phyloP scores from a whole-genome alignment of 2,888 invertebrate genomes.

The Agriopis aurantiaria region DNA sequence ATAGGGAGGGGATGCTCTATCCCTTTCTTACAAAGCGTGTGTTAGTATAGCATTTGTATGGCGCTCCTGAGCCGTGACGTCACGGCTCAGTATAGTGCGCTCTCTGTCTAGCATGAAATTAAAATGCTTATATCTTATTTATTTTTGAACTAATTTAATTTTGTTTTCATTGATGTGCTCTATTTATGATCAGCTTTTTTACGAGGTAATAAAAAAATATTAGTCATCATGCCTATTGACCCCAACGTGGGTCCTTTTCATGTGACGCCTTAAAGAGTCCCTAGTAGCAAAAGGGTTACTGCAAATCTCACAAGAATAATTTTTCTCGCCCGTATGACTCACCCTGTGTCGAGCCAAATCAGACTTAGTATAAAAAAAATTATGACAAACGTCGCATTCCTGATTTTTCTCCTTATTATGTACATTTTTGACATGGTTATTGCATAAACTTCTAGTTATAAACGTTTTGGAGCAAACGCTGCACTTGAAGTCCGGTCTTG shows the following conservation, averaged over 20 bases:
- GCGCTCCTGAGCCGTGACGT: too few species aligned
- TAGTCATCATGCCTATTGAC: too few species aligned
- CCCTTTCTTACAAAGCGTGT: too few species aligned
- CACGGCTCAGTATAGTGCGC: too few species aligned
- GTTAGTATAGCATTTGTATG: too few species aligned
- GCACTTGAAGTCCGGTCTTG: constrained; percentile 68
- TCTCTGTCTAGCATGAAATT: too few species aligned
- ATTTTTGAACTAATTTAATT: too few species aligned
- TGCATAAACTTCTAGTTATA: constrained; percentile 70
- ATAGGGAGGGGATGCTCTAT: too few species aligned
- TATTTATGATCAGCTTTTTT: too few species aligned
- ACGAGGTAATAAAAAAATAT: too few species aligned
- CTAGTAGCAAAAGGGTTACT: constrained; percentile 69
- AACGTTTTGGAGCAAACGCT: constrained; percentile 67
- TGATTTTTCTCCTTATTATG: constrained; percentile 75
- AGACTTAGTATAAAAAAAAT: constrained; percentile 72
- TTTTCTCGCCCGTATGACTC: constrained; percentile 73
- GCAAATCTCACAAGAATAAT: constrained; percentile 65
- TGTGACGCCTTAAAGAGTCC: constrained; percentile 73
- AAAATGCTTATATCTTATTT: too few species aligned
- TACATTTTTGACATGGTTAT: constrained; percentile 73
- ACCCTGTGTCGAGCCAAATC: constrained; percentile 70
- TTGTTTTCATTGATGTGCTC: too few species aligned
- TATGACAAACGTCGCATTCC: constrained; percentile 72
- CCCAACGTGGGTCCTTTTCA: constrained; percentile 64